phyloP scores from a whole-genome alignment of 2,113 vertebrate species.

The Empidonax alnorum region DNA sequence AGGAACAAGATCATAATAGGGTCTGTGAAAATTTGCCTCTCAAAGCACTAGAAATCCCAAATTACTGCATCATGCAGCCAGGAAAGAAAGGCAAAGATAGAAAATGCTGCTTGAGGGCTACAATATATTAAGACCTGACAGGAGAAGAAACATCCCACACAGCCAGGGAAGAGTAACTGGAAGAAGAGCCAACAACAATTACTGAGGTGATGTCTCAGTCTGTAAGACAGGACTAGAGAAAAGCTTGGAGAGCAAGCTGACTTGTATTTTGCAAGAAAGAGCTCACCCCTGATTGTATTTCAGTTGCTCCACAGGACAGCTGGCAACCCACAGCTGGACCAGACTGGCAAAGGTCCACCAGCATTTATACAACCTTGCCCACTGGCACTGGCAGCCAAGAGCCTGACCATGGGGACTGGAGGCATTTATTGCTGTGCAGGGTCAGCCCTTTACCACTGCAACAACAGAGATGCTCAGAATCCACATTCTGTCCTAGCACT shows the following conservation, averaged over 20 bases:
- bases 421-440: conserved; percentile 16
- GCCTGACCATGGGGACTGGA: background rate
- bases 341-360: background rate
- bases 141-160: background rate
- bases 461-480: background rate
- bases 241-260: background rate
- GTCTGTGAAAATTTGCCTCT: conserved; percentile 35
- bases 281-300: background rate
- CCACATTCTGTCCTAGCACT: background rate
- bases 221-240: background rate
- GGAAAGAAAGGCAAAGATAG: background rate
- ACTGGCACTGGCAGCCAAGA: background rate
- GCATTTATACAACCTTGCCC: background rate
- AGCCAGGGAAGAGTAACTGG: conserved; percentile 19
- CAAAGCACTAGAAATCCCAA: background rate
- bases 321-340: background rate
- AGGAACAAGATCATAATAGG: conserved; percentile 31
- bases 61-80: background rate
- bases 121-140: conserved; percentile 16
- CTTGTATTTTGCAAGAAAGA: background rate
- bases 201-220: conserved; percentile 58
- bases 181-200: conserved; percentile 61
- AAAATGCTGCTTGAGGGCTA: conserved; percentile 21
- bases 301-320: background rate
- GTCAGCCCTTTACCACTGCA: background rate